Evolutionary conservation across 2,888 invertebrate species (phyloP).

Genomic region (Acleris emargana): DNA sequence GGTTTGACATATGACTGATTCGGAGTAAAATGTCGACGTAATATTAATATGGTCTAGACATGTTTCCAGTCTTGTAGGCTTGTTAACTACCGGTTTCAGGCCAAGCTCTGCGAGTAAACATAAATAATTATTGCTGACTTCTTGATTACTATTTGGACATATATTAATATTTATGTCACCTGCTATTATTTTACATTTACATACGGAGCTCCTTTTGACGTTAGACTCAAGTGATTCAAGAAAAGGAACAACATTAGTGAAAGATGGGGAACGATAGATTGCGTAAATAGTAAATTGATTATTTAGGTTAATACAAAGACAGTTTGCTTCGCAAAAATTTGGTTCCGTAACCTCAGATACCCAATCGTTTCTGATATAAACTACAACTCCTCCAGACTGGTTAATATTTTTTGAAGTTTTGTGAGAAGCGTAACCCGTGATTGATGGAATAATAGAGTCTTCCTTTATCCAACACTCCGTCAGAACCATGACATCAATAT

Average conservation of each 20-base stretch:
- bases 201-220: not conserved
- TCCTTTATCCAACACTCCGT: constrained; percentile 3
- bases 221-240: not conserved
- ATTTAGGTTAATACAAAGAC: not conserved
- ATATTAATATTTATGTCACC: constrained; percentile 1
- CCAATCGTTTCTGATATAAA: not conserved
- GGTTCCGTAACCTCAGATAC: not conserved
- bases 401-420: not conserved
- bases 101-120: not conserved
- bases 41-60: not conserved
- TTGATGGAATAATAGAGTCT: not conserved
- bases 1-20: not conserved
- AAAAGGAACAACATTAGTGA: not conserved
- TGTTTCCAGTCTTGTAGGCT: not conserved
- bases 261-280: constrained; percentile 1
- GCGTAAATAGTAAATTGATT: not conserved
- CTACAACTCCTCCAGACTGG: not conserved
- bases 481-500: not conserved
- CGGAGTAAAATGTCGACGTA: not conserved
- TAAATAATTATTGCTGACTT: not conserved
- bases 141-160: not conserved
- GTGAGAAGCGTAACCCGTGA: not conserved
- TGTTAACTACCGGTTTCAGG: not conserved
- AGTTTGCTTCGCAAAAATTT: not conserved
- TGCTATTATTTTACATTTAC: not conserved